Evolutionary conservation across 2,797 vertebrate genomes (phyloP), one percentile per base, ranked within the genome.

Genomic region (Thamnophis elegans): DNA sequence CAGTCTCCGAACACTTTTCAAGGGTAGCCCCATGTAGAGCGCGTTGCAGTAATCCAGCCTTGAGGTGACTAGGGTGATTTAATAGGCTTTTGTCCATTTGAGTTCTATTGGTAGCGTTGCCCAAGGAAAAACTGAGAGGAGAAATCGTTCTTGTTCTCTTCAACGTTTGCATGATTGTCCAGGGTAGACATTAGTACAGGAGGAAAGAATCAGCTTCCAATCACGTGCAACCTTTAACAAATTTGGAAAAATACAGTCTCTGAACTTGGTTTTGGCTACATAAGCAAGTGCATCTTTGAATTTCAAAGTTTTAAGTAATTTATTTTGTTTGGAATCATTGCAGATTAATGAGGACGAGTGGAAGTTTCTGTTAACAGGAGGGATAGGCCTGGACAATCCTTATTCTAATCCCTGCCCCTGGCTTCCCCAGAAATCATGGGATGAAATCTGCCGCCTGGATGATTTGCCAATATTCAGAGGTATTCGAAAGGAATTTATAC

Each of bases 351-450:
- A 98, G 92, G 88, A 58, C 0, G 98, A 99, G 91, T 98, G 98
- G 98, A 98, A 97, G 78, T 99, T 99, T 97, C 97, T 99, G 90
- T 96, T 99, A 78, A 99, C 98, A 0, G 98, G 98, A 0, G 98
- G 98, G 13, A 98, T 98, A 73, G 98, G 98, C n/a, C 96, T 99
- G 94, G 98, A 98, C 90, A 99, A 98, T 92, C 98, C 98, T 4
- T 94, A 98, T 90, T 60, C 97, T 3, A 99, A 99, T 92, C 98
- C 98, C 28, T 98, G 98, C 94, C 96, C 96, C 13, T 99, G 98
- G 98, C 97, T 99, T 85, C 98, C 98, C 60, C 98, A 98, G 94
- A 98, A 98, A 90, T 98, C 98, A 8, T 99, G 98, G 98, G 98
- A 99, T 91, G 99, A 99, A 97, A 97, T 98, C 86, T 99, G 98